phyloP scores from a whole-genome alignment of 1,140 invertebrate species.

The Euglossa dilemma region DNA sequence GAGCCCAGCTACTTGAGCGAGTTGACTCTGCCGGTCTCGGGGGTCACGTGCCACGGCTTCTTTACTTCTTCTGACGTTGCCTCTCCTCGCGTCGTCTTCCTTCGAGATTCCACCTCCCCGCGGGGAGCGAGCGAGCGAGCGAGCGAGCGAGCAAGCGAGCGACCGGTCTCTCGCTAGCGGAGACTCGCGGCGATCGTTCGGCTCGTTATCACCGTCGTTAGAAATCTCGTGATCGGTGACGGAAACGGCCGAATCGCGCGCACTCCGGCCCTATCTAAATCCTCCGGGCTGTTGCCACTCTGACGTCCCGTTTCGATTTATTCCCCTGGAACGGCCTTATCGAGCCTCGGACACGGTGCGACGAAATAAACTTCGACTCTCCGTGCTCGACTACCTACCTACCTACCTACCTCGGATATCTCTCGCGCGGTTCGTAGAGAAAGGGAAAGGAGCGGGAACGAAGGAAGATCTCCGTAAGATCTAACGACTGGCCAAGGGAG shows the following conservation, averaged over 20 bases:
- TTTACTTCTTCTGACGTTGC: slow-evolving; percentile 63
- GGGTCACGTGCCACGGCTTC: slow-evolving; percentile 80
- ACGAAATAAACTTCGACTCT: neutral
- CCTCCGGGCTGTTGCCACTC: neutral
- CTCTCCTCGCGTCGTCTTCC: slow-evolving; percentile 55
- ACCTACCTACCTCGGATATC: neutral
- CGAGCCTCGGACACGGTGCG: neutral
- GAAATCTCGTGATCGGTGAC: slow-evolving; percentile 18
- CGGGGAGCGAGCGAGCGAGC: neutral
- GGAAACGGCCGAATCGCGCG: neutral
- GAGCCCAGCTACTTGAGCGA: slow-evolving; percentile 81
- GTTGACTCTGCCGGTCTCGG: slow-evolving; percentile 79
- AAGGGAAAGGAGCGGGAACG: neutral
- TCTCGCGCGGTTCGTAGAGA: neutral
- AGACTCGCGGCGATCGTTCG: neutral
- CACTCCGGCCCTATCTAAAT: neutral
- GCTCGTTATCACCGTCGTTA: slow-evolving; percentile 38
- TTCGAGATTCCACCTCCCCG: slow-evolving; percentile 34
- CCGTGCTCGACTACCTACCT: neutral
- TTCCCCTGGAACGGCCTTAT: slow-evolving; percentile 9
- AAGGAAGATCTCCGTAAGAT: neutral
- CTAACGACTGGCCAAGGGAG: neutral
- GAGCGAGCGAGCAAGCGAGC: neutral
- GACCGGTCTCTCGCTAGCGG: neutral
- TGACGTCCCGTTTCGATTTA: neutral